A percentile compares a stretch with the other conserved stretches of the same genome.
phyloP scores from a whole-genome alignment of 2,797 vertebrate species.

The Poliocrania exsul region DNA sequence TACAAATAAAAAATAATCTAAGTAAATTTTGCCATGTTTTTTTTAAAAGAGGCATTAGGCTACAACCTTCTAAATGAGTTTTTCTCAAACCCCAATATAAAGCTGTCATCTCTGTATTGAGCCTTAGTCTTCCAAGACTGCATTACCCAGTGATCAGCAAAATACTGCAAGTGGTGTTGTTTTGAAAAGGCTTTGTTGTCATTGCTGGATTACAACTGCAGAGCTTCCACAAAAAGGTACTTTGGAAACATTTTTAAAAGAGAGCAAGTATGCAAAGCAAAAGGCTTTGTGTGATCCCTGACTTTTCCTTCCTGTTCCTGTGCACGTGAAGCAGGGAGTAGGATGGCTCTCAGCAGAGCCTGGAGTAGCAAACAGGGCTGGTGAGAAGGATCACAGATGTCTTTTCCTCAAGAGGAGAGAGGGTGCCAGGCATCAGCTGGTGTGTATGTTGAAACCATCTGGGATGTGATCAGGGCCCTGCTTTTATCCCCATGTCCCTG shows the following conservation, averaged over 20 bases:
- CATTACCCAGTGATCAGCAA: not conserved
- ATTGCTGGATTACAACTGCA: not conserved
- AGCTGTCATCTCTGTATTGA: not conserved
- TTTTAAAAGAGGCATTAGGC: not conserved
- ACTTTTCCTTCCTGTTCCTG: not conserved
- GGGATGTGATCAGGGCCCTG: not conserved
- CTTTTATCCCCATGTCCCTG: not conserved
- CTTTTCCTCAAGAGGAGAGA: conserved; percentile 10
- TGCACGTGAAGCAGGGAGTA: not conserved
- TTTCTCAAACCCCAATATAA: not conserved
- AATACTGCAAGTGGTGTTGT: not conserved
- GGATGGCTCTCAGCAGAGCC: not conserved
- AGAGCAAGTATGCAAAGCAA: not conserved
- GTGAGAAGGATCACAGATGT: conserved; percentile 20
- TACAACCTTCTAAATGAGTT: not conserved
- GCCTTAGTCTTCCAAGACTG: not conserved
- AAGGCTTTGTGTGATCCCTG: not conserved
- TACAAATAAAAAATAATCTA: not conserved
- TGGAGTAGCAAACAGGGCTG: not conserved
- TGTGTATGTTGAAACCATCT: not conserved
- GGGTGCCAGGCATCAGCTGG: conserved; percentile 45
- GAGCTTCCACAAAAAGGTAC: not conserved
- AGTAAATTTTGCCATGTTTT: not conserved
- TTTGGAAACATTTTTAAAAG: not conserved
- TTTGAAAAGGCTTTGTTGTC: not conserved